Base-by-base conservation (phyloP, 1,140 invertebrate species). In the Aphaenogaster rudis region DNA sequence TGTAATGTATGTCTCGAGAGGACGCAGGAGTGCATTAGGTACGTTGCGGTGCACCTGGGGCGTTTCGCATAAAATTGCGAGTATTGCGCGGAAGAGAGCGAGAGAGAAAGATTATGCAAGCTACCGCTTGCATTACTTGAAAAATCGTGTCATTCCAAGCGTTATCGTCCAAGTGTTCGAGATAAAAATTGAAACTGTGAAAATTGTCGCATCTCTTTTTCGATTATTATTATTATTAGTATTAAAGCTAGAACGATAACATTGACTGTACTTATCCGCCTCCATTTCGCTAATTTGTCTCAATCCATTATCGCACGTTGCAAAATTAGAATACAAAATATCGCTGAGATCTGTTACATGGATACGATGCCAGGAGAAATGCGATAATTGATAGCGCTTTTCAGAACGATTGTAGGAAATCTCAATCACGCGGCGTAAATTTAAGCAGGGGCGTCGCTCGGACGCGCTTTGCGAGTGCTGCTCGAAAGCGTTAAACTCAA, bases 401-500 rank as follows among this genome's bases (percentile, higher is more conserved):
- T 61, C 33, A 45, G 69, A 74, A 82, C 61, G 90, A 88, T 88
- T 82, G 69, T 88, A 91, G 90, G 90, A 92, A 92, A 92, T 92
- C 89, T 93, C 90, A 92, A 92, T 92, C 86, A 88, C 67, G 39
- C 36, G 50, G 13, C 17, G 36, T 45, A 52, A 42, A 84, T 86
- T 89, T 84, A 59, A 87, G 57, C 74, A 79, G 57, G 54, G 61
- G 80, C 59, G 63, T 74, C 67, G 61, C 86, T 85, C 72, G 79
- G 64, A 81, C 50, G n/a, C 42, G 87, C 63, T 80, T 79, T 72
- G n/a, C 74, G 80, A 85, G 66, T 28, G 80, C 66, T 87, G 91
- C 91, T 92, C 87, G 87, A 92, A 90, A 93, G 80, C 86, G 90
- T 92, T 89, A 91, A 90, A 81, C 85, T 88, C 77, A 90, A 92